Percentiles rank a stretch among this genome's conserved stretches.
Conservation (phyloP, 2,797 vertebrate genomes). For the Glyptemys insculpta region DNA sequence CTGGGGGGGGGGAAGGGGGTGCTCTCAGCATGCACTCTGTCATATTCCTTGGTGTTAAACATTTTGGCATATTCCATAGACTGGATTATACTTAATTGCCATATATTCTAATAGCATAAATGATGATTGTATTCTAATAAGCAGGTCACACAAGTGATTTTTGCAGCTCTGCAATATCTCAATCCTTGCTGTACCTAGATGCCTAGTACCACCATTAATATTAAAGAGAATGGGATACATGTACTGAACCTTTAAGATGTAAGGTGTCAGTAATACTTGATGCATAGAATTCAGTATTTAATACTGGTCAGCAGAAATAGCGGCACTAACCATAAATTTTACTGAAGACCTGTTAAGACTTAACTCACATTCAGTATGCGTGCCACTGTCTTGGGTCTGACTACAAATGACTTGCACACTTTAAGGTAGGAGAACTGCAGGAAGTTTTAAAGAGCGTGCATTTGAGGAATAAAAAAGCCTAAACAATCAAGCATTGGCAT, state of each 20-base stretch:
- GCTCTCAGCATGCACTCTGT: background rate
- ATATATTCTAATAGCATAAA: background rate
- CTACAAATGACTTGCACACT: background rate
- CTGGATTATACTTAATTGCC: background rate
- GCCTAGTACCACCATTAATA: background rate
- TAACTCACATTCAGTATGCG: background rate
- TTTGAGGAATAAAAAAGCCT: background rate
- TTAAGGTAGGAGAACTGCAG: background rate
- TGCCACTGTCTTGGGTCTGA: background rate
- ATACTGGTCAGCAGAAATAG: background rate
- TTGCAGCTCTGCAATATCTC: background rate
- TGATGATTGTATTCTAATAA: background rate
- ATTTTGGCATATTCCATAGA: background rate
- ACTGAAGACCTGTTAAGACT: background rate
- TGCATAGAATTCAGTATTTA: background rate
- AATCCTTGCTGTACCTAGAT: background rate
- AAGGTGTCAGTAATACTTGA: background rate
- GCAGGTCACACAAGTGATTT: background rate
- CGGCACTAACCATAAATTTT: background rate
- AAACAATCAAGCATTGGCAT: background rate
- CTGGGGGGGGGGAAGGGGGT: too few relatives aligned
- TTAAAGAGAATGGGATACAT: background rate
- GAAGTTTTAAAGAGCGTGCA: background rate
- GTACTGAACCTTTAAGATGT: background rate
- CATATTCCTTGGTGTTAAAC: background rate